These are phyloP conservation scores for Zaprionus ghesquierei DNA, from an alignment of 1,140 invertebrate species.

Conservation along the genomic window DNA sequence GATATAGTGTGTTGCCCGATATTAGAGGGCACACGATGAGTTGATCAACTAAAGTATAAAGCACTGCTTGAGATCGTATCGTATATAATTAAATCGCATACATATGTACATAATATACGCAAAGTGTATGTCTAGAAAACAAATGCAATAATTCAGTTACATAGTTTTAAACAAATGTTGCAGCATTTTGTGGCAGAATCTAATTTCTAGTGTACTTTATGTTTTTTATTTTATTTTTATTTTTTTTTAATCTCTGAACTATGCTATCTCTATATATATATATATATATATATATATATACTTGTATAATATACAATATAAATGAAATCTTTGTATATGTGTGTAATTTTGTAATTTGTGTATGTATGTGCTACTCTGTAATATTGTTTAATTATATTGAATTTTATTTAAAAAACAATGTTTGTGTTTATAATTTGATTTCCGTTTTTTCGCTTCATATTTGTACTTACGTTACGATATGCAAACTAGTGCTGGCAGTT, in stretches of 20 bases:
- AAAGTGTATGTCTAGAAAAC: constrained; percentile 37
- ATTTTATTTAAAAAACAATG: constrained; percentile 56
- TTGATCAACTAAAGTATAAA: constrained; percentile 31
- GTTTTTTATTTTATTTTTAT: constrained; percentile 29
- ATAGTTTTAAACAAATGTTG: constrained; percentile 65
- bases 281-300: constrained; percentile 24
- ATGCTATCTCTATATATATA: constrained; percentile 10
- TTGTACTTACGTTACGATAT: constrained; percentile 1
- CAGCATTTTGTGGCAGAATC: constrained; percentile 34
- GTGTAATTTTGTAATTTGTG: constrained; percentile 51
- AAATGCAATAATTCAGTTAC: constrained; percentile 75
- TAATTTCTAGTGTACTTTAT: constrained; percentile 48
- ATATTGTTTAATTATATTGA: constrained; percentile 71
- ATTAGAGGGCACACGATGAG: constrained; percentile 48
- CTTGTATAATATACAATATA: too few species aligned
- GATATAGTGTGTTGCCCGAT: constrained; percentile 34
- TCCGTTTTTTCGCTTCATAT: neutral
- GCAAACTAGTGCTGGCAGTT: too few species aligned
- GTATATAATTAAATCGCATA: constrained; percentile 25
- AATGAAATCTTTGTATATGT: constrained; percentile 53
- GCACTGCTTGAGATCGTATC: constrained; percentile 23
- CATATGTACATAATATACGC: constrained; percentile 32
- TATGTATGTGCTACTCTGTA: constrained; percentile 73
- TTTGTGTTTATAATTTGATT: constrained; percentile 24
- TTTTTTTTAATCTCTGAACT: constrained; percentile 17